These are phyloP conservation scores for Micromesistius poutassou DNA, from an alignment of 2,797 vertebrate genomes.

Conservation along the genomic window DNA sequence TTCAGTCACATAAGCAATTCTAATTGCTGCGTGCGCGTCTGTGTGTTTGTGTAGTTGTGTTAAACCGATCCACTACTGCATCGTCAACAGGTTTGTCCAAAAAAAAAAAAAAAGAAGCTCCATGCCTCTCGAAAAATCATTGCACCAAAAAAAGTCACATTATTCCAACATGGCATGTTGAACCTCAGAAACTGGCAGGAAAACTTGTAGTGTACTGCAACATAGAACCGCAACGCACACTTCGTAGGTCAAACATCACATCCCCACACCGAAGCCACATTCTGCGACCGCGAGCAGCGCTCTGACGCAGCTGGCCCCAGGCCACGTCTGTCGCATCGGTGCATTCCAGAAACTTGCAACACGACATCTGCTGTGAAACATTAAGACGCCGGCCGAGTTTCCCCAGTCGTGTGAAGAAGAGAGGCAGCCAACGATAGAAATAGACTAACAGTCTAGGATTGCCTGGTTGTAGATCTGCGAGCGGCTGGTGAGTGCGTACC, in stretches of 20 bases:
- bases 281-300: constrained; percentile 34
- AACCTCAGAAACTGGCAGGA: constrained; percentile 28
- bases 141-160: background rate
- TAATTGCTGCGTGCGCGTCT: background rate
- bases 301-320: constrained; percentile 49
- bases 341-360: constrained; percentile 58
- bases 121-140: too few species aligned
- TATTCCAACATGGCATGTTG: background rate
- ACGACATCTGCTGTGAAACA: constrained; percentile 50
- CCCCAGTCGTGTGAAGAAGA: constrained; percentile 6
- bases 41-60: background rate
- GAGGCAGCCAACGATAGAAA: background rate
- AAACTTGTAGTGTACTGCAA: constrained; percentile 21
- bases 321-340: constrained; percentile 45
- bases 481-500: background rate
- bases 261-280: constrained; percentile 25
- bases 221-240: constrained; percentile 11
- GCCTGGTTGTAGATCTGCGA: background rate
- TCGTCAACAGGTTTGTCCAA: background rate
- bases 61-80: background rate
- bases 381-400: constrained; percentile 34
- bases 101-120: too few species aligned
- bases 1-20: background rate
- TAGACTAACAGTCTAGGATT: background rate
- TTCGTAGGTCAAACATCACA: constrained; percentile 7